Percentiles rank a stretch among this genome's conserved stretches.
Conservation (phyloP, 2,888 invertebrate species). For the Drosophila colorata region DNA sequence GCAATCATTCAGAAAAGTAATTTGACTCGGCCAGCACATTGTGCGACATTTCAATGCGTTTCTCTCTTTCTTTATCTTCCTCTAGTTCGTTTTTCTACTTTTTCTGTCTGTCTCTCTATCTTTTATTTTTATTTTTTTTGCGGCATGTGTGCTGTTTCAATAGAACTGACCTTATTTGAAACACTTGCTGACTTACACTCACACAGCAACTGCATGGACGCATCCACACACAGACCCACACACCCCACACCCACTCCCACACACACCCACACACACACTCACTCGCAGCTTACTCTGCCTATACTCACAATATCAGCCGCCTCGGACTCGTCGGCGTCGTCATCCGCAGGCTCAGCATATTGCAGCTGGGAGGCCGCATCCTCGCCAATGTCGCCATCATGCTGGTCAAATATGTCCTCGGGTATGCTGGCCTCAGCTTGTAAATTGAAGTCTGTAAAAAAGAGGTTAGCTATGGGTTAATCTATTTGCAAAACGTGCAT, state of each 20-base stretch:
- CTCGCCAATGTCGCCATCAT: slow-evolving; percentile 65
- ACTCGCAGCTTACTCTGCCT: not conserved
- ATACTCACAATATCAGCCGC: slow-evolving; percentile 81
- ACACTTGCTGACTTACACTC: slow-evolving; percentile 43
- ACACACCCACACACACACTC: not conserved
- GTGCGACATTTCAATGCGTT: slow-evolving; percentile 62
- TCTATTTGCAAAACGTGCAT: slow-evolving; percentile 16
- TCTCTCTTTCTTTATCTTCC: not conserved
- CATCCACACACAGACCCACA: not conserved
- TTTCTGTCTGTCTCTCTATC: slow-evolving; percentile 5
- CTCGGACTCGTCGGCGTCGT: slow-evolving; percentile 63
- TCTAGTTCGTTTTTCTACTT: not conserved
- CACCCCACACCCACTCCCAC: slow-evolving; percentile 12
- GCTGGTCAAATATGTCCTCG: slow-evolving; percentile 83
- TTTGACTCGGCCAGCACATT: slow-evolving; percentile 58
- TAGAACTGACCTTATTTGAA: slow-evolving; percentile 66
- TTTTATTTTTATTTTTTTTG: not conserved
- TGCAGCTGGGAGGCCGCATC: slow-evolving; percentile 65
- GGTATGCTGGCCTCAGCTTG: slow-evolving; percentile 82
- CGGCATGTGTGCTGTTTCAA: slow-evolving; percentile 40
- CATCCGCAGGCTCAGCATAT: slow-evolving; percentile 54
- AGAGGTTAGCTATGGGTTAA: slow-evolving; percentile 5
- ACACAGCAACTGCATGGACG: slow-evolving; percentile 4
- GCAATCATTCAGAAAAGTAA: slow-evolving; percentile 43
- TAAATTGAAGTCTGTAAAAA: slow-evolving; percentile 80